Percentiles rank a stretch among this genome's conserved stretches.
phyloP scores from a whole-genome alignment of 2,113 vertebrate genomes.

The Rallus limicola region DNA sequence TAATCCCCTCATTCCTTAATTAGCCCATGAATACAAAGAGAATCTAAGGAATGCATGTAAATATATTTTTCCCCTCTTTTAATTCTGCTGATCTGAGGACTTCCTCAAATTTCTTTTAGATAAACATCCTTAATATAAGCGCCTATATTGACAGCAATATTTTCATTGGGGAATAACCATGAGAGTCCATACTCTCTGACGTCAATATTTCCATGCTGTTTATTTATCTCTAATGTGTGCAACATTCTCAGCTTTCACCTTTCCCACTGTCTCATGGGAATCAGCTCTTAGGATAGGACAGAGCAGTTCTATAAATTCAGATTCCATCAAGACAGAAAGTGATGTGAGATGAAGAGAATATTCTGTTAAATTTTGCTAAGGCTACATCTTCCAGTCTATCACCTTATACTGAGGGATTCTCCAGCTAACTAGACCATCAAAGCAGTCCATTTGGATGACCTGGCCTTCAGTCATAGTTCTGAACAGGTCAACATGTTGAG shows the following conservation, averaged over 20 bases:
- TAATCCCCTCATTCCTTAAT: background rate
- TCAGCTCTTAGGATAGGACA: background rate
- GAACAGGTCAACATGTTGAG: background rate
- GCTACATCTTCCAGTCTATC: background rate
- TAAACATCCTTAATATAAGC: background rate
- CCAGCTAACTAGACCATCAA: background rate
- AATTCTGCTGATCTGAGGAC: background rate
- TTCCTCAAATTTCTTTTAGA: background rate
- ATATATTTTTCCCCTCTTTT: background rate
- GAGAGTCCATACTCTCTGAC: background rate
- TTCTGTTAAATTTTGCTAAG: background rate
- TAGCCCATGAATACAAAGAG: background rate
- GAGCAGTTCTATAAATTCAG: background rate
- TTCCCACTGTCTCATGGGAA: background rate
- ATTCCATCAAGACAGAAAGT: background rate
- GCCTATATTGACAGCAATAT: background rate
- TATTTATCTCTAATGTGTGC: background rate
- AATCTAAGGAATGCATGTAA: background rate
- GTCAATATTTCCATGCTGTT: background rate
- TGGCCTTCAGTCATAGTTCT: background rate
- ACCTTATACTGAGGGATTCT: background rate
- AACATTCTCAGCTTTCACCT: background rate
- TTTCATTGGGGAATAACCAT: background rate
- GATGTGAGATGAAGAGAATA: background rate
- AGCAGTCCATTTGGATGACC: background rate